These are phyloP conservation scores for Eleutherodactylus coqui DNA, from an alignment of 2,797 vertebrate species.

Conservation along the genomic window DNA sequence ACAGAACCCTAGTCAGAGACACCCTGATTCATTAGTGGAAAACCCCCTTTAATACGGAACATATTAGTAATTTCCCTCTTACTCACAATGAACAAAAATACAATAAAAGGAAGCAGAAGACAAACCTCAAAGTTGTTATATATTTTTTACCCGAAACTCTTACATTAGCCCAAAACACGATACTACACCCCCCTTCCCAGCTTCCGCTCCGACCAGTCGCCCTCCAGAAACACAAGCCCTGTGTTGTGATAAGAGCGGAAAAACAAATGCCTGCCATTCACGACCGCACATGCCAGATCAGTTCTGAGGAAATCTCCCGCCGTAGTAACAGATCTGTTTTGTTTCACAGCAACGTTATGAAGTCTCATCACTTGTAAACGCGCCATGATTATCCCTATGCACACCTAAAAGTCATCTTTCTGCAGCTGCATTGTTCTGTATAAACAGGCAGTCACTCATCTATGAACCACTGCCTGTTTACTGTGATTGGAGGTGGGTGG, in stretches of 20 bases:
- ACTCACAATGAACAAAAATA: neutral
- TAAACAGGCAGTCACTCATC: too few relatives aligned
- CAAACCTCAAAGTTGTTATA: neutral
- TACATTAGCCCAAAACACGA: constrained; percentile 19
- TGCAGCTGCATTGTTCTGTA: too few relatives aligned
- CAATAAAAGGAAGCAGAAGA: neutral
- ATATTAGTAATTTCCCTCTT: neutral
- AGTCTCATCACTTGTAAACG: constrained; percentile 28
- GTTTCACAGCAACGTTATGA: constrained; percentile 30
- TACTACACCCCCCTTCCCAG: neutral
- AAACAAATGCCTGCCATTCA: constrained; percentile 56
- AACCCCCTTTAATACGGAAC: neutral
- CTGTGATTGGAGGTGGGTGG: too few relatives aligned
- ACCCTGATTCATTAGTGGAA: too few relatives aligned
- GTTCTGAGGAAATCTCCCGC: constrained; percentile 53
- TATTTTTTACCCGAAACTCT: neutral
- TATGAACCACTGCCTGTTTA: too few relatives aligned
- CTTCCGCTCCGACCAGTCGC: constrained; percentile 41
- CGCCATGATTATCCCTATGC: too few relatives aligned
- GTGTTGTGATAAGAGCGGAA: constrained; percentile 58
- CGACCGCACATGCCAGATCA: constrained; percentile 43
- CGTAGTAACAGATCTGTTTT: constrained; percentile 47
- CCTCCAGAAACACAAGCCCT: constrained; percentile 53
- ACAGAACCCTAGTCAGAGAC: too few relatives aligned
- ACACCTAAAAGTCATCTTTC: too few relatives aligned